Evolutionary conservation across 2,113 vertebrate species (phyloP).

Genomic region (Lophotis ruficrista): DNA sequence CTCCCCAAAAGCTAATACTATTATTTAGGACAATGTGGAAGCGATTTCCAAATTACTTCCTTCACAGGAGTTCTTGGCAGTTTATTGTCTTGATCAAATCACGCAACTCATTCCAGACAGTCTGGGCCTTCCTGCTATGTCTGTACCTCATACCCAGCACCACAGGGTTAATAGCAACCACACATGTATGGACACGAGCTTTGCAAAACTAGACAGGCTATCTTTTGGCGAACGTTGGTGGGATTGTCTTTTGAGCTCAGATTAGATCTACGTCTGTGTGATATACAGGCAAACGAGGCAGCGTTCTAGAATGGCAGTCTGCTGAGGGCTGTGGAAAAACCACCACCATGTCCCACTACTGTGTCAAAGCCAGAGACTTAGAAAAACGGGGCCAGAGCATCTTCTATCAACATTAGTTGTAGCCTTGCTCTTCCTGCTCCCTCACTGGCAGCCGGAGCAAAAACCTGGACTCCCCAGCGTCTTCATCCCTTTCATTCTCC

Average conservation of each 20-base stretch:
- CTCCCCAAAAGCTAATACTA: not conserved
- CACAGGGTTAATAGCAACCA: not conserved
- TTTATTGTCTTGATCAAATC: not conserved
- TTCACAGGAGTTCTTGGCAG: not conserved
- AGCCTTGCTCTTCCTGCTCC: not conserved
- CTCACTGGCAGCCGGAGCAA: not conserved
- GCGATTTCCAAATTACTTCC: not conserved
- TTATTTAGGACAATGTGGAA: not conserved
- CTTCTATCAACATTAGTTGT: not conserved
- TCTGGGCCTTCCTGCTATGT: not conserved
- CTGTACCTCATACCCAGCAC: not conserved
- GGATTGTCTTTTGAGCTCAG: not conserved
- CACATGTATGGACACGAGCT: not conserved
- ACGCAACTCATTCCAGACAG: not conserved
- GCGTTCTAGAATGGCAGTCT: not conserved
- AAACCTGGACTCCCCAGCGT: not conserved
- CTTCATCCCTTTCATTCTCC: not conserved
- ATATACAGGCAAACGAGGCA: not conserved
- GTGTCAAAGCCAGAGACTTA: not conserved
- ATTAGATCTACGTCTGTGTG: not conserved
- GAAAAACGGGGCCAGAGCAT: not conserved
- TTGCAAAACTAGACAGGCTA: not conserved
- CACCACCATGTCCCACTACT: not conserved
- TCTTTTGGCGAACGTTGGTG: not conserved
- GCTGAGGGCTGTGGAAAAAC: not conserved